These are phyloP conservation scores for Graptemys geographica DNA, from an alignment of 2,797 vertebrate species.

Conservation along the genomic window DNA sequence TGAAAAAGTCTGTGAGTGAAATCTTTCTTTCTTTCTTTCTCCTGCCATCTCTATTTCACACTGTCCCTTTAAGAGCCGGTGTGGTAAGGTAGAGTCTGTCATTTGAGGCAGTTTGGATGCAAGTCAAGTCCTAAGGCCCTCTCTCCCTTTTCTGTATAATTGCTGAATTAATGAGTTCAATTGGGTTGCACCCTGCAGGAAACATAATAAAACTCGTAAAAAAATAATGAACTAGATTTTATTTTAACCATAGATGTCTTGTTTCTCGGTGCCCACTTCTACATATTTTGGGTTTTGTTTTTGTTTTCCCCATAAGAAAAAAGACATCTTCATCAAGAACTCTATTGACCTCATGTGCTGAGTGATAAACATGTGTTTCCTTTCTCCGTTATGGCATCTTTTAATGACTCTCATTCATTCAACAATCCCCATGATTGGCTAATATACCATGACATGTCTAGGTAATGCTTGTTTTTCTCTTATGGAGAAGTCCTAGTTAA, in stretches of 20 bases:
- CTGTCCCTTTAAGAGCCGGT: slow-evolving; percentile 58
- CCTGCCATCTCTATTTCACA: slow-evolving; percentile 37
- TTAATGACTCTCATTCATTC: slow-evolving; percentile 57
- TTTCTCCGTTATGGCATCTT: slow-evolving; percentile 41
- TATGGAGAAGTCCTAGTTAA: slow-evolving; percentile 45
- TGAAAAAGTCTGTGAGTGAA: slow-evolving; percentile 24
- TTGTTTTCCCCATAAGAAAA: slow-evolving; percentile 36
- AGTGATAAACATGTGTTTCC: slow-evolving; percentile 31
- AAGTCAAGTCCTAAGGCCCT: slow-evolving; percentile 70
- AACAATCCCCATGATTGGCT: slow-evolving; percentile 57
- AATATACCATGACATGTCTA: slow-evolving; percentile 48
- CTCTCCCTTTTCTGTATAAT: slow-evolving; percentile 68
- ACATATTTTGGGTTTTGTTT: slow-evolving; percentile 23
- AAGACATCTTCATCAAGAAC: neutral
- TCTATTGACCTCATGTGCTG: slow-evolving; percentile 26
- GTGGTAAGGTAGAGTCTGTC: slow-evolving; percentile 40
- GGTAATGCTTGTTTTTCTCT: slow-evolving; percentile 52
- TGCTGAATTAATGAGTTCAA: slow-evolving; percentile 78
- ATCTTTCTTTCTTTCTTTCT: neutral
- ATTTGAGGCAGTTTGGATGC: slow-evolving; percentile 75
- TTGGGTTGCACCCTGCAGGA: slow-evolving; percentile 72
- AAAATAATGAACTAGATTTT: slow-evolving; percentile 76
- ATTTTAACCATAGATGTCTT: slow-evolving; percentile 56
- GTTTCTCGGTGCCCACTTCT: slow-evolving; percentile 58
- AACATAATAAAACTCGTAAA: slow-evolving; percentile 78